Conservation (phyloP, 2,797 vertebrate genomes). For the Xerus rutilus region DNA sequence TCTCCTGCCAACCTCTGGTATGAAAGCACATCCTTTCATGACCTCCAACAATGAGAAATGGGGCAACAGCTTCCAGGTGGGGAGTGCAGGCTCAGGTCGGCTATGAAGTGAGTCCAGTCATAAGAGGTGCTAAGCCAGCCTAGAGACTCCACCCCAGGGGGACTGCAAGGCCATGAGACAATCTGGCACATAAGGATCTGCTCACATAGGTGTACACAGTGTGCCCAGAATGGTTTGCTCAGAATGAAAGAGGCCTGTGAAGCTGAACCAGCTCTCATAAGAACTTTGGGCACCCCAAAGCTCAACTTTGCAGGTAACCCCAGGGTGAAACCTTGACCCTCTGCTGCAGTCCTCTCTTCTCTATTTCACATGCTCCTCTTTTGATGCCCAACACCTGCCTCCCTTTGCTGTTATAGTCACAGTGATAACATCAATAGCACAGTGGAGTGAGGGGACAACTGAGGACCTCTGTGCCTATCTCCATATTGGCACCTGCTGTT, state of each 20-base stretch:
- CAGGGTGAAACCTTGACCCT: not conserved
- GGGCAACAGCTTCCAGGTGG: not conserved
- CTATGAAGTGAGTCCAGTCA: not conserved
- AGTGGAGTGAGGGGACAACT: not conserved
- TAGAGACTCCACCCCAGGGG: not conserved
- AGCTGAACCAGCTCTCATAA: not conserved
- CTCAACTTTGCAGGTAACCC: not conserved
- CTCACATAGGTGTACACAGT: not conserved
- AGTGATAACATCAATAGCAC: not conserved
- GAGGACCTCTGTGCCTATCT: not conserved
- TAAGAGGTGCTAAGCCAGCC: not conserved
- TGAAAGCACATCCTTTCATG: not conserved
- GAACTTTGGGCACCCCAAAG: not conserved
- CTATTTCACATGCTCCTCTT: not conserved
- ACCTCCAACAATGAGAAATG: not conserved
- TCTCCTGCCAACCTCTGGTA: not conserved
- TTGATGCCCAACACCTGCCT: conserved; percentile 27
- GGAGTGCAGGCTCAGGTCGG: not conserved
- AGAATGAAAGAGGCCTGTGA: not conserved
- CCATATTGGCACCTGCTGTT: conserved; percentile 51
- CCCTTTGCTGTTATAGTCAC: conserved; percentile 3
- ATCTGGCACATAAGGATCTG: not conserved
- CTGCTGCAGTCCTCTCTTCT: not conserved
- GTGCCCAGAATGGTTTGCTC: not conserved
- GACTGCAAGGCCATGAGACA: not conserved